Evolutionary conservation across 2,888 invertebrate genomes (phyloP), one percentile per base, ranked within the genome.

Genomic region (Stenodera caucasica): DNA sequence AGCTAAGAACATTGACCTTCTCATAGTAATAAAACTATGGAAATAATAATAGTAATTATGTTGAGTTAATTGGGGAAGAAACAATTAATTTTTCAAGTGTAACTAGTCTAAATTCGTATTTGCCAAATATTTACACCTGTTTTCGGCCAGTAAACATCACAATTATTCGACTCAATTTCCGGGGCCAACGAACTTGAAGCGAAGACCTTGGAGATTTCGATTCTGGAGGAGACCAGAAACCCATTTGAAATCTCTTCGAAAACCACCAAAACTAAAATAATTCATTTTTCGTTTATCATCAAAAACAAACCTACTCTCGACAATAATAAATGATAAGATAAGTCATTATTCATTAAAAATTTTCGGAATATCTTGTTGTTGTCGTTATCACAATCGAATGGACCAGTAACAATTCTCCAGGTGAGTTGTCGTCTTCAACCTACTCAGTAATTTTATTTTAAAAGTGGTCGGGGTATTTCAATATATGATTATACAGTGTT

Each of bases 401-500:
- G 57, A 60, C 63, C 63, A 60, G 32, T 60, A 21, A 52, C 50
- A 63, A 57, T 32, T 53, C 50, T 63, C 63, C 60, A 63, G 59
- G 63, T 63, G 60, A 63, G 59, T 52, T 35, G 49, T 49, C 63
- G 59, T 21, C 21, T 23, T 21, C 45, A 23, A 57, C 63, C 63
- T 63, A 63, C 63, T 56, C 60, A 53, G 57, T 57, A 57, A 59
- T 53, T 30, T 60, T 60, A 59, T 60, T 60, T 52, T 55, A 60
- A 60, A 51, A 51, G 63, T 58, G 55, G 35, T 53, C 57, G 55
- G 63, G 45, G 60, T 57, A 60, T 58, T 61, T 59, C 62, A 65
- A 65, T 66, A 61, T 63, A 63, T 61, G 62, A 58, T 18, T 3
- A 23, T 63, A 62, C 63, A 68, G 65, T 63, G 68, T 68, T 70